Conservation (phyloP, 1,140 invertebrate species). For the Drosophila tristis region DNA sequence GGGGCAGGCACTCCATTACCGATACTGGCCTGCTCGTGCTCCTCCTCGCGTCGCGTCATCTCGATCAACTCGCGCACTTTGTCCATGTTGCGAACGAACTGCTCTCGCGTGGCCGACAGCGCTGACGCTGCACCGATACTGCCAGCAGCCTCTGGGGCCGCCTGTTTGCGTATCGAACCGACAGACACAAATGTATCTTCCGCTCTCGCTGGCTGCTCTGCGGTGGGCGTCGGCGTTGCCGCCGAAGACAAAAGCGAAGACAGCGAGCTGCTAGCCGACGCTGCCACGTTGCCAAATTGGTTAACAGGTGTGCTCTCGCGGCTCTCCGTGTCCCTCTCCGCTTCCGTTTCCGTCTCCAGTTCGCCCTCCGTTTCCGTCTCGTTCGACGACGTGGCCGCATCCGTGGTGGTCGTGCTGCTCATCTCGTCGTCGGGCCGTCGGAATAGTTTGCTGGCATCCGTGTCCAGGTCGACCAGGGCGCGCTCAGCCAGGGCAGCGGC, state of each 20-base stretch:
- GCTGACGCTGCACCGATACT: conserved; percentile 64
- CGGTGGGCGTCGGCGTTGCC: conserved; percentile 42
- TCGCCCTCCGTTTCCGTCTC: conserved; percentile 71
- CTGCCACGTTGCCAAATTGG: not conserved
- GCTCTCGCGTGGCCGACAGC: conserved; percentile 74
- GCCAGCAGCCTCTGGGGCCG: conserved; percentile 1
- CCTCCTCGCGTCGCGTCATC: conserved; percentile 71
- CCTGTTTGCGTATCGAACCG: conserved; percentile 39
- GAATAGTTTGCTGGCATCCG: conserved; percentile 64
- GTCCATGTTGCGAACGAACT: conserved; percentile 72
- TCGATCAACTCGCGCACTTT: conserved; percentile 79
- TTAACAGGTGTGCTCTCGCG: conserved; percentile 84
- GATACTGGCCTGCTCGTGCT: conserved; percentile 4
- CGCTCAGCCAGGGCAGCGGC: conserved; percentile 57
- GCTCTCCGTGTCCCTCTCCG: conserved; percentile 43
- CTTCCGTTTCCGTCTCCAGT: conserved; percentile 57
- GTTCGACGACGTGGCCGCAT: conserved; percentile 52
- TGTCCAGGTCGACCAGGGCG: conserved; percentile 70
- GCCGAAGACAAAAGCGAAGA: conserved; percentile 52
- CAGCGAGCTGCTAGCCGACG: conserved; percentile 35
- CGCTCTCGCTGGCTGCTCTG: conserved; percentile 9
- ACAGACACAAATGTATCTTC: conserved; percentile 41
- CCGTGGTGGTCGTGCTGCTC: conserved; percentile 58
- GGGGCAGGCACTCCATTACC: too few relatives aligned
- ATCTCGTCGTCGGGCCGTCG: conserved; percentile 51